These are phyloP conservation scores for Climacteris rufus DNA, from an alignment of 2,113 vertebrate genomes.

Conservation along the genomic window DNA sequence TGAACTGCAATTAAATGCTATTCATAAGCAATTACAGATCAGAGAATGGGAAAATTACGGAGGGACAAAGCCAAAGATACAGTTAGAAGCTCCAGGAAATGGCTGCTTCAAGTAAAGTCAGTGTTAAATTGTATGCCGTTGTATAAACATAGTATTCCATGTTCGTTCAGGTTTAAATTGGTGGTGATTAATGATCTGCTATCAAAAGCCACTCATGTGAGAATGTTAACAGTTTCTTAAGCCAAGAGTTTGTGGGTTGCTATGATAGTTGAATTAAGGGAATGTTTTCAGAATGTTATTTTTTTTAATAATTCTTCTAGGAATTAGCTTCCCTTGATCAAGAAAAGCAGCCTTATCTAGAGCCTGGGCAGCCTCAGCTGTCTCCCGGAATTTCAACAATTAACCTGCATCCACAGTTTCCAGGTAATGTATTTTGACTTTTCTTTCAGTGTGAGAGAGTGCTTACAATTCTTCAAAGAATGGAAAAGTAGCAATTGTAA, in stretches of 20 bases:
- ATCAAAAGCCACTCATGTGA: not conserved
- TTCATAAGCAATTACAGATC: not conserved
- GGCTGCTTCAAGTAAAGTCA: not conserved
- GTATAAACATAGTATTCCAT: not conserved
- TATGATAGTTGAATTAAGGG: not conserved
- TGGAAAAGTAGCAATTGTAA: not conserved
- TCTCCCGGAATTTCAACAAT: slow-evolving; percentile 87
- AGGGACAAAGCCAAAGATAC: not conserved
- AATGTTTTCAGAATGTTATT: not conserved
- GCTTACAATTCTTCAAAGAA: not conserved
- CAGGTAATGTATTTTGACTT: slow-evolving; percentile 75
- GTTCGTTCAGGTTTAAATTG: not conserved
- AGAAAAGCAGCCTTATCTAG: slow-evolving; percentile 74
- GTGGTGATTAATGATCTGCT: not conserved
- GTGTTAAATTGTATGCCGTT: not conserved
- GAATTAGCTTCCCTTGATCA: slow-evolving; percentile 74
- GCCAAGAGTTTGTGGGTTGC: not conserved
- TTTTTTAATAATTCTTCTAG: slow-evolving; percentile 34
- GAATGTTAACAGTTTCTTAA: not conserved
- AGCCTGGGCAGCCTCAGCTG: slow-evolving; percentile 84
- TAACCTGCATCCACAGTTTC: slow-evolving; percentile 79
- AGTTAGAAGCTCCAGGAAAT: not conserved
- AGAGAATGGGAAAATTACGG: not conserved
- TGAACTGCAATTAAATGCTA: not conserved
- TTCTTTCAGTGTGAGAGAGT: not conserved